Conservation (phyloP, 92 coral and sea anemone species). For the Porites rus region DNA sequence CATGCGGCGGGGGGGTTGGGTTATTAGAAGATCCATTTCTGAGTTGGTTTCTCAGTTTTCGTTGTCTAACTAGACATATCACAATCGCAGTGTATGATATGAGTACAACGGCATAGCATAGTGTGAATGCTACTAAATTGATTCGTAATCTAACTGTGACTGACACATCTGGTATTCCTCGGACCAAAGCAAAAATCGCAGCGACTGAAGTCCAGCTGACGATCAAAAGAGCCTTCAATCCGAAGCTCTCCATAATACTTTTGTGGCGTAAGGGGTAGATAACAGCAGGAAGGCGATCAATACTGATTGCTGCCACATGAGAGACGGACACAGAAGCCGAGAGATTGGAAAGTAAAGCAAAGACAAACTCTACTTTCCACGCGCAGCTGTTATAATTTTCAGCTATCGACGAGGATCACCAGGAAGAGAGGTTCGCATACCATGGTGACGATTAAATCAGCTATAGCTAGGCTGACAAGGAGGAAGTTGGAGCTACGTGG, state of each 20-base stretch:
- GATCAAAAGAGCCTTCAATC: constrained; percentile 22
- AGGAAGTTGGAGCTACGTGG: constrained; percentile 43
- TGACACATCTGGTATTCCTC: neutral
- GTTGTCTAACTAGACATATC: neutral
- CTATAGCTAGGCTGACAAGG: constrained; percentile 47
- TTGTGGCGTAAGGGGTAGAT: constrained; percentile 35
- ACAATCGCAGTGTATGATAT: neutral
- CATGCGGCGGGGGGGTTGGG: constrained; percentile 1
- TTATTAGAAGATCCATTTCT: too few species aligned
- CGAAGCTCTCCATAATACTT: constrained; percentile 32
- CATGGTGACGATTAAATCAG: constrained; percentile 57
- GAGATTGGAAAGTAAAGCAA: constrained; percentile 18
- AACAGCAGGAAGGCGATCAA: constrained; percentile 48
- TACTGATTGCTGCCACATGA: constrained; percentile 60
- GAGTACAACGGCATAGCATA: neutral
- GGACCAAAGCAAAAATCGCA: neutral
- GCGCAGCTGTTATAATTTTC: constrained; percentile 37
- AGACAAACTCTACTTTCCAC: constrained; percentile 24
- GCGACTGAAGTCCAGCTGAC: constrained; percentile 15
- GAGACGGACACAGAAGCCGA: constrained; percentile 43
- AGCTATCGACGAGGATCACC: neutral
- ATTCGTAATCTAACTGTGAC: too few species aligned
- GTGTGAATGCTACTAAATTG: neutral
- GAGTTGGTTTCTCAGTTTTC: too few species aligned
- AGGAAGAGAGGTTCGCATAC: constrained; percentile 25